Base-by-base conservation (phyloP, 2,888 invertebrate species). In the Trachelus troglodyta region DNA sequence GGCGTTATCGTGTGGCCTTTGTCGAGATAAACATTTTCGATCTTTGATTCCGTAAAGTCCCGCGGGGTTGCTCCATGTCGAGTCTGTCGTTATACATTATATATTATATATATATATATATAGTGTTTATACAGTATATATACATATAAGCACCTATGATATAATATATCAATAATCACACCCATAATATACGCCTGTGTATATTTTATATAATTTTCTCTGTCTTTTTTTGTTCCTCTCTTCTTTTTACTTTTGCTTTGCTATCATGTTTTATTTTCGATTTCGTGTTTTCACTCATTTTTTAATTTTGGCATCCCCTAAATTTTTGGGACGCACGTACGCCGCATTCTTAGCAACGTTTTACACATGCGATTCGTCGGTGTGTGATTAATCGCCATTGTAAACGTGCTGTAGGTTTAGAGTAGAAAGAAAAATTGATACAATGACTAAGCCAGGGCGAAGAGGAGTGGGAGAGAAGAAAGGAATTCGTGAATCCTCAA, bases 121-220 rank as follows among this genome's bases (percentile, higher is more conserved):
- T 56, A 56, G 2, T 71, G 71, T 34, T 30, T 71, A 71, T 71
- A 30, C 34, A 71, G 56, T 71, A 30, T 71, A 71, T 71, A 71
- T 71, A 71, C 34, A 30, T 71, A 30, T 71, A 71, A 9, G 34
- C 30, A 71, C 34, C 31, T 71, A 71, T 30, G 34, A 15, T 15
- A 33, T 33, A 33, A 71, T 71, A 71, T 71, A 71, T 71, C 12
- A 33, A 71, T 71, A 71, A 33, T 33, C 71, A 71, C 34, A 71
- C 71, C 12, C 34, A 30, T 71, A 71, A 56, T 23, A 56, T 56
- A 56, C 23, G 56, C 23, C 69, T 34, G 12, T 33, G 56, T 76
- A 71, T 76, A 35, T 76, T 35, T 75, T 33, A 71, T 71, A 75
- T 35, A 11, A 37, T 37, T 69, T 76, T 37, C 15, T 75, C 30